A percentile compares a stretch with the other conserved stretches of the same genome.
These are phyloP conservation scores for Patella caerulea DNA, from an alignment of 2,888 invertebrate species.

Conservation along the genomic window DNA sequence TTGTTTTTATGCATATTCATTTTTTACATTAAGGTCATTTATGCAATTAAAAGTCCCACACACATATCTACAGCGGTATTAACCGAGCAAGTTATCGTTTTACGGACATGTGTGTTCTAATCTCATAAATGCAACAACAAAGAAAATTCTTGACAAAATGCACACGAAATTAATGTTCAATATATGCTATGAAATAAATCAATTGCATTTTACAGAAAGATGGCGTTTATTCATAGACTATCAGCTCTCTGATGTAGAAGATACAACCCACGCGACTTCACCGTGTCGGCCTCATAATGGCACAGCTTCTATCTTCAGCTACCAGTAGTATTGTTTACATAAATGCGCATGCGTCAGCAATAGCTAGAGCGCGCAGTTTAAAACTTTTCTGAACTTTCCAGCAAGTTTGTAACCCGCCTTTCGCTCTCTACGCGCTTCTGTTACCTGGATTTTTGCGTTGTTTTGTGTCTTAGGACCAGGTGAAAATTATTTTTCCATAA, in stretches of 20 bases:
- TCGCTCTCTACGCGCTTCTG: constrained; percentile 17
- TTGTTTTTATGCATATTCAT: too few relatives aligned
- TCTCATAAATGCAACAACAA: too few relatives aligned
- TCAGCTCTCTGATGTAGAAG: not conserved
- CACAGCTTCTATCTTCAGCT: constrained; percentile 15
- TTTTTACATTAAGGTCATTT: too few relatives aligned
- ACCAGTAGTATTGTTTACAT: constrained; percentile 23
- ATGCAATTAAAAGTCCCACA: too few relatives aligned
- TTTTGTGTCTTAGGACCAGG: constrained; percentile 19
- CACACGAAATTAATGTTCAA: too few relatives aligned
- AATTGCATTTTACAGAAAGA: too few relatives aligned
- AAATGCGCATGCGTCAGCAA: constrained; percentile 32
- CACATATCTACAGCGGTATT: too few relatives aligned
- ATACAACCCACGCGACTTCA: constrained; percentile 6
- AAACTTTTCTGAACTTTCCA: constrained; percentile 29
- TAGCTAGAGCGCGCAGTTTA: constrained; percentile 31
- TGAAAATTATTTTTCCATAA: constrained; percentile 22
- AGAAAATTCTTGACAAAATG: too few relatives aligned
- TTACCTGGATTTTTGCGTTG: constrained; percentile 22
- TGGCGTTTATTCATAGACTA: too few relatives aligned
- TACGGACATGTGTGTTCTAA: too few relatives aligned
- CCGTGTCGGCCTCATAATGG: constrained; percentile 7
- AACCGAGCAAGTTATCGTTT: too few relatives aligned
- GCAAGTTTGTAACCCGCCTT: not conserved
- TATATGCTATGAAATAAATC: too few relatives aligned